These are phyloP conservation scores for Falco cherrug DNA, from an alignment of 2,797 vertebrate genomes.

Conservation along the genomic window DNA sequence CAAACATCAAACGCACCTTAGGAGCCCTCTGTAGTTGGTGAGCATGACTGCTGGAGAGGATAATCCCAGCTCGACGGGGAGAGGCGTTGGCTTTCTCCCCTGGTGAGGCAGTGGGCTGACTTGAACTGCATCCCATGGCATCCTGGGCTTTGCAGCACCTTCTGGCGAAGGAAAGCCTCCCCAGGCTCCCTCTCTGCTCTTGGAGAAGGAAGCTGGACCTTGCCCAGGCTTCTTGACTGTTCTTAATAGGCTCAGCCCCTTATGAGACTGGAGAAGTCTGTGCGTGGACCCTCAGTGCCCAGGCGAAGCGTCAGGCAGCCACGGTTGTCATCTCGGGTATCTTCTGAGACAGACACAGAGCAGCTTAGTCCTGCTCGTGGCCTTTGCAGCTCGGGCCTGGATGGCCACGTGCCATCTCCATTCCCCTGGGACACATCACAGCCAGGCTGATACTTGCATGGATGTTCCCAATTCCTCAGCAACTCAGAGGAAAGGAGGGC, in stretches of 20 bases:
- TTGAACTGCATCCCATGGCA: not conserved
- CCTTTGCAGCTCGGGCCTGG: not conserved
- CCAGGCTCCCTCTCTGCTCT: not conserved
- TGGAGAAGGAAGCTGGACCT: not conserved
- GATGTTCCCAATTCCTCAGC: not conserved
- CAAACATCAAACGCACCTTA: not conserved
- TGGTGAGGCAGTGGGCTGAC: not conserved
- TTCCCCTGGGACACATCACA: not conserved
- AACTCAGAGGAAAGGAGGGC: not conserved
- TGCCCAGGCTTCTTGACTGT: not conserved
- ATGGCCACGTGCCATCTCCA: not conserved
- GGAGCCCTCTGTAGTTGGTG: not conserved
- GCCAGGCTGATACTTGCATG: not conserved
- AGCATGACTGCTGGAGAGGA: not conserved
- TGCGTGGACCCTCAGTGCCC: not conserved
- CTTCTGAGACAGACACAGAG: not conserved
- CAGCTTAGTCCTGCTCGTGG: not conserved
- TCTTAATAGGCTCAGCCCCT: not conserved
- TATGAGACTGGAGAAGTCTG: not conserved
- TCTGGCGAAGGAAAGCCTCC: not conserved
- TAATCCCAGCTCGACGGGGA: not conserved
- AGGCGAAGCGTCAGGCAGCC: not conserved
- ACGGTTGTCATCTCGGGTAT: not conserved
- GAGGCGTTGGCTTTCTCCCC: not conserved
- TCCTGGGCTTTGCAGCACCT: not conserved